Base-by-base conservation (phyloP, 2,797 vertebrate genomes). In the Lithobates pipiens region DNA sequence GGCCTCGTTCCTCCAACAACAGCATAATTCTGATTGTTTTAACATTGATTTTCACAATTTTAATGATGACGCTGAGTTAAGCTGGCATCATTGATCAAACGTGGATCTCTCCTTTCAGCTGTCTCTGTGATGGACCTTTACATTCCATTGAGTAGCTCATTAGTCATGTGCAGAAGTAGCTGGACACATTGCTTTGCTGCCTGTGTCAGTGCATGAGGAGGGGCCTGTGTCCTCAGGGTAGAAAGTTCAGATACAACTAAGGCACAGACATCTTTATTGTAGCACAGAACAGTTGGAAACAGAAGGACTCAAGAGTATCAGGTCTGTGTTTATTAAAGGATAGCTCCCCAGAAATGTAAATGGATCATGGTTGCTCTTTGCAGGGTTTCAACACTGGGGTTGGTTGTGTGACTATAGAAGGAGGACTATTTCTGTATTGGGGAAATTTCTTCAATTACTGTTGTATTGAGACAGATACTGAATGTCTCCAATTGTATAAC, bases 1-100 rank as follows among this genome's bases (percentile, higher is more conserved):
- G 57, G 54, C 65, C 80, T 54, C 36, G 50, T 86, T 70, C 67
- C 57, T 73, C 74, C 80, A 68, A 83, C 73, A 86, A 79, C 85
- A 83, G 75, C 46, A 54, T 69, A 83, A 86, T 77, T 77, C 85
- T 86, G 80, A 86, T 82, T 86, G 85, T 78, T 82, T 83, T 82
- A 86, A 78, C 85, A 78, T 78, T 83, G 80, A 86, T 82, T 86
- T 83, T 72, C 80, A 83, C 57, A 83, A 82, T 86, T 83, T 86
- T 86, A 86, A 86, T 86, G 85, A 86, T 86, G 85, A 86, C 85
- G 77, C 67, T 86, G 80, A 86, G 85, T 77, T 86, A 83, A 86
- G 44, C 42, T 86, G 85, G 85, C 85, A 86, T 82, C 80, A 86
- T 83, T 86, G 85, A 86, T 86, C 80, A 86, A 83, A 86, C 69